Conservation (phyloP, 2,797 vertebrate species). For the Hapalemur alaotrensis region DNA sequence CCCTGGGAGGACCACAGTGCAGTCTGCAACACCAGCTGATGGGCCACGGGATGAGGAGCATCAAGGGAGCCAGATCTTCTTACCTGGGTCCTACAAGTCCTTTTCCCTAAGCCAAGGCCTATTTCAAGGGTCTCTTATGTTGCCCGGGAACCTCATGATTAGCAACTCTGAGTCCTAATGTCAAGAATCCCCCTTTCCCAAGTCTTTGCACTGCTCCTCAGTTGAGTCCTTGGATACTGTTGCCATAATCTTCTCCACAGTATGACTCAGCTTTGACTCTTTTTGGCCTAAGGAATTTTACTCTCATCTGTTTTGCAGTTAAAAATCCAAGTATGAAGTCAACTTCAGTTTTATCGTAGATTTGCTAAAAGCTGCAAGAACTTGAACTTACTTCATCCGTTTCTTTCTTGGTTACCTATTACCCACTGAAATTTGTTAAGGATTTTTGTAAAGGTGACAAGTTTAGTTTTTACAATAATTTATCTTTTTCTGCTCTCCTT, state of each 20-base stretch:
- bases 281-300: slow-evolving; percentile 15
- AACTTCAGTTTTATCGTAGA: neutral
- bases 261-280: neutral
- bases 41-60: neutral
- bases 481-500: slow-evolving; percentile 17
- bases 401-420: neutral
- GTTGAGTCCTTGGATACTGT: neutral
- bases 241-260: neutral
- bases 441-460: slow-evolving; percentile 42
- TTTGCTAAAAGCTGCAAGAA: neutral
- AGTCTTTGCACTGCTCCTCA: neutral
- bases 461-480: neutral
- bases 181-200: neutral
- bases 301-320: neutral
- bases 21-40: neutral
- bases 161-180: neutral
- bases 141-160: neutral
- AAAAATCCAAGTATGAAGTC: neutral
- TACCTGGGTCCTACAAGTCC: neutral
- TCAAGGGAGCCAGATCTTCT: neutral
- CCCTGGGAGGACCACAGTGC: neutral
- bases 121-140: neutral
- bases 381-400: neutral
- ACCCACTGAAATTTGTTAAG: neutral
- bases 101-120: neutral